Evolutionary conservation across 2,113 vertebrate species (phyloP).

Genomic region (Phaethornis superciliosus): DNA sequence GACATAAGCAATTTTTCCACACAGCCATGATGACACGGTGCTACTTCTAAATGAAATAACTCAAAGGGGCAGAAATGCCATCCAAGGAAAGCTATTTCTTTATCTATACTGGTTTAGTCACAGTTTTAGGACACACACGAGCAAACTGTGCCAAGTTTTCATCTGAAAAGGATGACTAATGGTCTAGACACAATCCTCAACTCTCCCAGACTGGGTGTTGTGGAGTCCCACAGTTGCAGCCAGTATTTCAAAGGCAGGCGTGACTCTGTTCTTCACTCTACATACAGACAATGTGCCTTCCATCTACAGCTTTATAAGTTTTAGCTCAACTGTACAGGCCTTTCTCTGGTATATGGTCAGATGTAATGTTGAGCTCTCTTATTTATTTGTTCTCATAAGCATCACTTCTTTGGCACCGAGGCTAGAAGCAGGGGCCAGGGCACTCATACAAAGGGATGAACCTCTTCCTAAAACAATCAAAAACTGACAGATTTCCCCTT

Average conservation of each 20-base stretch:
- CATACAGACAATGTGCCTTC: neutral
- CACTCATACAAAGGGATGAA: neutral
- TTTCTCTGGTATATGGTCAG: neutral
- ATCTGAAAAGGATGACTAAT: neutral
- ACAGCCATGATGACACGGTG: rapidly evolving
- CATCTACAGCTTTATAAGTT: neutral
- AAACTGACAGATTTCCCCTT: neutral
- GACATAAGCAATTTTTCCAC: neutral
- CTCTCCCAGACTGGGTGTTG: neutral
- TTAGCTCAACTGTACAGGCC: neutral
- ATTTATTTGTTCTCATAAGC: neutral
- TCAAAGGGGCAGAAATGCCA: neutral
- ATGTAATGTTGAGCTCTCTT: neutral
- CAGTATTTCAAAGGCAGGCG: neutral
- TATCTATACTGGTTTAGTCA: neutral
- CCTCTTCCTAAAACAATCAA: neutral
- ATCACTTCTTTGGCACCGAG: rapidly evolving
- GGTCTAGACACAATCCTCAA: neutral
- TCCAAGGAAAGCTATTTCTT: neutral
- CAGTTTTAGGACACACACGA: neutral
- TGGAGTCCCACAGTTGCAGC: neutral
- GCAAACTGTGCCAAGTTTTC: neutral
- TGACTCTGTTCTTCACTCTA: neutral
- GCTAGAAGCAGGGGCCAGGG: neutral
- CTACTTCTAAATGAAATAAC: neutral